Base-by-base conservation (phyloP, 2,888 invertebrate species). In the Crossocerus cetratus region DNA sequence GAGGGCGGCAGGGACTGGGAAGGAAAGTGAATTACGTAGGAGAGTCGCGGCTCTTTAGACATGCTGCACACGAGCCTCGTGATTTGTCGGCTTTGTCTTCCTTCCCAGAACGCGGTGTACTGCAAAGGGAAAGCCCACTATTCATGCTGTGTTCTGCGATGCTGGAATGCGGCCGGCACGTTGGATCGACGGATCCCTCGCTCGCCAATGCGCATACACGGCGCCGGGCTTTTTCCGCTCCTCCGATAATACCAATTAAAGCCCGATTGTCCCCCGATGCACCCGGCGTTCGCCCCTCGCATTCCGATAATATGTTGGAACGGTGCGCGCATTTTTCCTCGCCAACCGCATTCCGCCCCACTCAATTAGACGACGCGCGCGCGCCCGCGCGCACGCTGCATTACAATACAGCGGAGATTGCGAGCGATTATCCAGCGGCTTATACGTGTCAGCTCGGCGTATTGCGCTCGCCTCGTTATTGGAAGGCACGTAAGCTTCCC, bases 11-110 rank as follows among this genome's bases (percentile, higher is more conserved):
- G 21, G 8, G 54, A 59, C 54, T 62, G 57, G 53, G 42, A 67
- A 69, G 58, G 71, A 73, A 78, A 78, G 73, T 60, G 78, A 78
- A 78, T 32, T 32, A 32, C 32, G 71, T 49, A 63, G 49, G 59
- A 42, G 16, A 55, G 60, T 16, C 14, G n/a, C 16, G 49, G 16
- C 65, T 69, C 57, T 67, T 72, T 67, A 58, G 44, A 43, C 55
- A 69, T 69, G 66, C 69, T 44, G 45, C 58, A 62, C 74, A 54
- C 76, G 73, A 66, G 63, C 53, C 23, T 44, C 63, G 62, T 56
- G 69, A 70, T 72, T 69, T 54, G 64, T 58, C 68, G 64, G 42
- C 54, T 65, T 32, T 32, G 65, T 45, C 55, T 43, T 65, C n/a
- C n/a, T 59, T 62, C 58, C 32, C 58, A 4, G 53, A 63, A 65